phyloP scores from a whole-genome alignment of 2,888 invertebrate species.

The Sericinus montela region DNA sequence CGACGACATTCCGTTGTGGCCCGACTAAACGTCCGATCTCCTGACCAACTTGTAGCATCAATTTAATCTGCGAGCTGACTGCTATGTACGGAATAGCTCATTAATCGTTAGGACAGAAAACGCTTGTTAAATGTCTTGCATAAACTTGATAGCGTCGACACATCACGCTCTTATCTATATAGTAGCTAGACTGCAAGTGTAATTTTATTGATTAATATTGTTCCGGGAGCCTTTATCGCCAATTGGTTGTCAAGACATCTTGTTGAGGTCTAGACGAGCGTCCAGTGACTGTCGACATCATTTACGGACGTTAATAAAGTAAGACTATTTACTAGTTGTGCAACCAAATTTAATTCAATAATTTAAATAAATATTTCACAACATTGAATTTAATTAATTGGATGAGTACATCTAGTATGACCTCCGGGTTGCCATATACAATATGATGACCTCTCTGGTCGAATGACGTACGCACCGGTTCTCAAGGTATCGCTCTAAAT shows the following conservation, averaged over 20 bases:
- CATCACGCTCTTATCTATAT: neutral
- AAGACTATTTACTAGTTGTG: slow-evolving; percentile 13
- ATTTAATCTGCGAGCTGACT: slow-evolving; percentile 17
- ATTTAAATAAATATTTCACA: neutral
- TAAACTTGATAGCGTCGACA: neutral
- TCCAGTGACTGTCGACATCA: slow-evolving; percentile 7
- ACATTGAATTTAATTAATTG: no score
- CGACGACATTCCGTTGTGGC: slow-evolving; percentile 47
- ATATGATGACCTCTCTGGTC: no score
- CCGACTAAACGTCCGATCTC: slow-evolving; percentile 21
- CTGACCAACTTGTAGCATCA: slow-evolving; percentile 20
- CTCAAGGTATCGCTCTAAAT: no score
- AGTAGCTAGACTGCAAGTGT: neutral
- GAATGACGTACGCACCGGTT: no score
- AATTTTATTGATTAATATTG: slow-evolving; percentile 5
- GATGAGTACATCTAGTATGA: no score
- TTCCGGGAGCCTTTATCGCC: slow-evolving; percentile 5
- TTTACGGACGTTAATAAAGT: slow-evolving; percentile 16
- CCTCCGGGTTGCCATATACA: no score
- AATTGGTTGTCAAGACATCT: slow-evolving; percentile 5
- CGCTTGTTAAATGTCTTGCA: slow-evolving; percentile 1
- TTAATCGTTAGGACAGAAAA: slow-evolving; percentile 18
- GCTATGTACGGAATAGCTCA: slow-evolving; percentile 17
- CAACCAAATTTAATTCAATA: slow-evolving; percentile 12
- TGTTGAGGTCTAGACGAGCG: slow-evolving; percentile 6